These are phyloP conservation scores for Hermodice carunculata DNA, from an alignment of 2,888 invertebrate genomes.

Conservation along the genomic window DNA sequence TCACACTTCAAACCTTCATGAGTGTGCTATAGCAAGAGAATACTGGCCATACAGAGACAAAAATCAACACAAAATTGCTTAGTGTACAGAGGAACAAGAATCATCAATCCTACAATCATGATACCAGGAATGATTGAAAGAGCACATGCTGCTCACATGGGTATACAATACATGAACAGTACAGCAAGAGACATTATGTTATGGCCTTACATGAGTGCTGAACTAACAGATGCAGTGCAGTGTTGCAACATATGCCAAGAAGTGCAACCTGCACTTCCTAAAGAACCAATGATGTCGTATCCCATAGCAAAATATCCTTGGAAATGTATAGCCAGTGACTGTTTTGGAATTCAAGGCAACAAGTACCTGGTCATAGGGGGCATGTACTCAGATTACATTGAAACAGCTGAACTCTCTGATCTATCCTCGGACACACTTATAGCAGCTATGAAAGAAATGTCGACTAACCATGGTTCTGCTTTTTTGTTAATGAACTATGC, in stretches of 20 bases:
- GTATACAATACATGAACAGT: neutral
- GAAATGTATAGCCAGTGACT: neutral
- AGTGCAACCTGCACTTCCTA: neutral
- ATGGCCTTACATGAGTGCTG: neutral
- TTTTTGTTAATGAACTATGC: neutral
- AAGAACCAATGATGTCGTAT: neutral
- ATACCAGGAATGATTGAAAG: too few relatives aligned
- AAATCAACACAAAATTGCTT: too few relatives aligned
- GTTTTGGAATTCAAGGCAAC: neutral
- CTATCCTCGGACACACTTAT: neutral
- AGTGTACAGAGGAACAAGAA: too few relatives aligned
- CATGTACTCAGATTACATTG: neutral
- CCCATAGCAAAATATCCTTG: neutral
- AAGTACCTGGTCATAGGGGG: neutral
- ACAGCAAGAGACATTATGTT: neutral
- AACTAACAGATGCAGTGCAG: neutral
- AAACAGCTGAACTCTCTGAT: neutral
- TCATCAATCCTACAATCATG: too few relatives aligned
- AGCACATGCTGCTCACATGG: too few relatives aligned
- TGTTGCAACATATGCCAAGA: neutral
- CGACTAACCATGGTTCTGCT: neutral
- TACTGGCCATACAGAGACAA: neutral
- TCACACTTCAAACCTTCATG: neutral
- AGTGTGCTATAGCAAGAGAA: neutral
- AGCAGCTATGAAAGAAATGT: neutral